Base-by-base conservation (phyloP, 2,113 vertebrate species). In the Cepphus grylle region DNA sequence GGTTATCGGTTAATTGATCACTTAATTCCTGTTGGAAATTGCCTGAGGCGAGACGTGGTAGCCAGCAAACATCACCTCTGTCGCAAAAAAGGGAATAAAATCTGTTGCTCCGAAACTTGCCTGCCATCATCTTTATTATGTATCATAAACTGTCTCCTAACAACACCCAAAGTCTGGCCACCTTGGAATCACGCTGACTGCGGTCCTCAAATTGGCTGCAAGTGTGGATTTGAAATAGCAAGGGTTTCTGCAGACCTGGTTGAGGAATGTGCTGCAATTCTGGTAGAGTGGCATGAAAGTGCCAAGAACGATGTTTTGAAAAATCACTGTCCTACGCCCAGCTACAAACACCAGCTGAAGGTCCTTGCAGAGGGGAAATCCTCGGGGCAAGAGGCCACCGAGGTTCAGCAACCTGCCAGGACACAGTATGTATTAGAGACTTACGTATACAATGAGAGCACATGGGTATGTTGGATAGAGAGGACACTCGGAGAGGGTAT, bases 171-270 rank as follows among this genome's bases (percentile, higher is more conserved):
- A 26, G 47, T 15, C 77, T 45, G 58, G 27, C 32, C 10, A 15
- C n/a, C 25, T 25, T 0, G 0, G 20, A 63, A 7, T 38, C 32
- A 12, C 32, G 7, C 20, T 4, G 32, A 29, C 25, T 14, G 3
- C 3, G 3, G 8, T 9, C 26, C 34, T 47, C 40, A 63, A 5
- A 27, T 5, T 66, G 61, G 66, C 13, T 50, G 11, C 74, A 26
- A 21, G 36, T 2, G 50, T 17, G 22, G 19, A 5, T 29, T 32
- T 62, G 34, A 52, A 59, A 36, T 2, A 38, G 29, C 49, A 34
- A 11, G 4, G 0, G 17, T 27, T 73, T 58, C 65, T 43, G 59
- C 32, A 23, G 58, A 14, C 9, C 25, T 19, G 45, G 52, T 2
- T 13, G 71, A 45, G 58, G 34, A 56, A 30, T 3, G 2, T 5